These are phyloP conservation scores for Ceramica pisi DNA, from an alignment of 2,888 invertebrate genomes.

Conservation along the genomic window DNA sequence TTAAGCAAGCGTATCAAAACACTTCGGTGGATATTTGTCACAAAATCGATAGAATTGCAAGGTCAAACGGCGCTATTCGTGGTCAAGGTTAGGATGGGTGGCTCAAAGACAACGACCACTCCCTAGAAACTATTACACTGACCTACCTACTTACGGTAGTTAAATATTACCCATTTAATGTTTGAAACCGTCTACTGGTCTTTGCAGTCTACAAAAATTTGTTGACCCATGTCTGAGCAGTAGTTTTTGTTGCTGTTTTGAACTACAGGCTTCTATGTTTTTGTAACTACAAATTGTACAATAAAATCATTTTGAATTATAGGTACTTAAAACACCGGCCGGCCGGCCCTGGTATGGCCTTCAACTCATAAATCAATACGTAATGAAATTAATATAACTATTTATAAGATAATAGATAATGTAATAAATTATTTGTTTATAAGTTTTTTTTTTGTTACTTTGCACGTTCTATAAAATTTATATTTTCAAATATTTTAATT, in stretches of 20 bases:
- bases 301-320: not conserved
- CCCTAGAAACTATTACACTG: not conserved
- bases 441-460: too few species aligned
- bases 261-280: conserved; percentile 3
- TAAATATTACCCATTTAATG: not conserved
- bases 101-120: not conserved
- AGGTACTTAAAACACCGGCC: too few species aligned
- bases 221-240: not conserved
- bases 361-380: not conserved
- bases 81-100: conserved; percentile 23
- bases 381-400: not conserved
- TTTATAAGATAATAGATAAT: not conserved
- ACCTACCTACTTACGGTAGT: not conserved
- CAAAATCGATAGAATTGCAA: conserved; percentile 17
- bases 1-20: not conserved
- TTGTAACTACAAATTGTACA: not conserved
- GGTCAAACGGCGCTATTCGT: not conserved
- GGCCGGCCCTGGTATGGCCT: not conserved
- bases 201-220: not conserved
- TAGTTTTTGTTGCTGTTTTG: conserved; percentile 13
- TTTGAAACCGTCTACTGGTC: not conserved
- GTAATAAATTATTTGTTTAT: too few species aligned
- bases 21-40: not conserved
- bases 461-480: too few species aligned
- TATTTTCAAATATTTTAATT: too few species aligned